Percentiles rank a stretch among this genome's conserved stretches.
These are phyloP conservation scores for Chrysomela aeneicollis DNA, from an alignment of 2,888 invertebrate genomes.

Conservation along the genomic window DNA sequence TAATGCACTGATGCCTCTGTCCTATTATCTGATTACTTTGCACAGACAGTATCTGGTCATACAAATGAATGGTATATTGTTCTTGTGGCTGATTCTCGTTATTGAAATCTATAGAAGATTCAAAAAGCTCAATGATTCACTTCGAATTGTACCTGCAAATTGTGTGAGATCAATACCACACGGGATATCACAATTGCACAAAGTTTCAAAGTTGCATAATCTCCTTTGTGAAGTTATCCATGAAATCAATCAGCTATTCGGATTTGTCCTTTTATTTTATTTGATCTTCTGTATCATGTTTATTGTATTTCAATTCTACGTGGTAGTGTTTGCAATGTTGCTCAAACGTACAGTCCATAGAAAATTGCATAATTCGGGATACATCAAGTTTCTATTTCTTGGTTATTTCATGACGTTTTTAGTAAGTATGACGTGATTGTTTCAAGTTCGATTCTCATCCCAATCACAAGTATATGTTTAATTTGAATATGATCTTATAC, in stretches of 20 bases:
- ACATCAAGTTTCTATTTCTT: too few relatives aligned
- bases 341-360: too few relatives aligned
- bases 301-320: not conserved
- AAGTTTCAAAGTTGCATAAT: not conserved
- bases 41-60: too few relatives aligned
- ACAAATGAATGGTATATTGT: not conserved
- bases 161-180: not conserved
- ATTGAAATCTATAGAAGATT: slow-evolving; percentile 21
- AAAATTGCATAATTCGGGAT: slow-evolving; percentile 31
- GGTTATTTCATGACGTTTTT: too few relatives aligned
- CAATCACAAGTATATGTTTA: too few relatives aligned
- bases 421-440: too few relatives aligned
- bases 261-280: not conserved
- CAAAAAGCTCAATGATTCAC: slow-evolving; percentile 1
- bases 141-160: not conserved
- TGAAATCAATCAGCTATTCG: slow-evolving; percentile 9
- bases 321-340: not conserved
- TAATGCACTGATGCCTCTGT: too few relatives aligned
- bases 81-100: slow-evolving; percentile 16
- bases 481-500: too few relatives aligned
- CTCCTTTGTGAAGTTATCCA: not conserved
- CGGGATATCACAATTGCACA: not conserved
- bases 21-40: too few relatives aligned
- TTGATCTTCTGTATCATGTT: not conserved
- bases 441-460: too few relatives aligned